phyloP scores from a whole-genome alignment of 2,888 invertebrate genomes.

The Chloroclystis v-ata region DNA sequence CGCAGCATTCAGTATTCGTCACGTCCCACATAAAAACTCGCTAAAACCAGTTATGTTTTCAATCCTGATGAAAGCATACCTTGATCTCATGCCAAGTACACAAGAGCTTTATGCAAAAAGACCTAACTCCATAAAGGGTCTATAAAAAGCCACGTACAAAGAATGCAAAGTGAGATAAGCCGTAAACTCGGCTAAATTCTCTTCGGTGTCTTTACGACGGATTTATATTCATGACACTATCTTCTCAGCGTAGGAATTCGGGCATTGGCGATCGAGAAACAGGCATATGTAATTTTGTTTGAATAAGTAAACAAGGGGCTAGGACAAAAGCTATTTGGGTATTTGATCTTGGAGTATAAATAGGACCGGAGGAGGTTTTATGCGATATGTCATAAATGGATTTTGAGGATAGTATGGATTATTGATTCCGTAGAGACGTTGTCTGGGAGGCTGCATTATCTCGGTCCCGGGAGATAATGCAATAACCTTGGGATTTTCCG shows the following conservation, averaged over 20 bases:
- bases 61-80: conserved; percentile 19
- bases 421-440: conserved; percentile 53
- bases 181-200: conserved; percentile 66
- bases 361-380: conserved; percentile 65
- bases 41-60: conserved; percentile 15
- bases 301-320: conserved; percentile 74
- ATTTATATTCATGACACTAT: conserved; percentile 79
- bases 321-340: conserved; percentile 77
- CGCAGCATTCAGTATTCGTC: conserved; percentile 6
- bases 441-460: conserved; percentile 43
- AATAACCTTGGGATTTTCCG: conserved; percentile 33
- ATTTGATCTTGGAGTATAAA: conserved; percentile 74
- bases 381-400: conserved; percentile 71
- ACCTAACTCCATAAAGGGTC: conserved; percentile 72
- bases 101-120: conserved; percentile 67
- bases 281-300: conserved; percentile 79
- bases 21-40: conserved; percentile 15
- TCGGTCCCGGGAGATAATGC: conserved; percentile 44
- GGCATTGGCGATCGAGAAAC: conserved; percentile 74
- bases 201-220: conserved; percentile 74
- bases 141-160: conserved; percentile 71
- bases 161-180: conserved; percentile 76
- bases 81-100: conserved; percentile 23
- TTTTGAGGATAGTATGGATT: conserved; percentile 62
- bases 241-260: conserved; percentile 76